These are phyloP conservation scores for Sclerurus mexicanus DNA, from an alignment of 2,113 vertebrate genomes.

Conservation along the genomic window DNA sequence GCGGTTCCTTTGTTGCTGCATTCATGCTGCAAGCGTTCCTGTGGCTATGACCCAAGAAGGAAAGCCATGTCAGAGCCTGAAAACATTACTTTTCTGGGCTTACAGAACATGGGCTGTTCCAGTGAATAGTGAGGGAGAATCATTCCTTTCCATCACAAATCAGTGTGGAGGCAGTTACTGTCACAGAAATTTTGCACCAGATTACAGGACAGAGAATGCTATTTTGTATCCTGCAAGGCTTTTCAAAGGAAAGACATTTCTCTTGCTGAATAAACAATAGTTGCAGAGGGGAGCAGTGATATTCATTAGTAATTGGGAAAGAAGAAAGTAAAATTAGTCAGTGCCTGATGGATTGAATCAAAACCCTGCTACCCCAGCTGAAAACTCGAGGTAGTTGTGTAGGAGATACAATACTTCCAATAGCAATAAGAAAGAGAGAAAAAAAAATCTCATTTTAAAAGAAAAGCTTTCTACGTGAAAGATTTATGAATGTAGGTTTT, in stretches of 20 bases:
- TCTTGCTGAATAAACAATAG: not conserved
- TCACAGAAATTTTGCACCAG: fast-evolving
- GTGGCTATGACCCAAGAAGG: not conserved
- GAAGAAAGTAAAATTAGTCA: not conserved
- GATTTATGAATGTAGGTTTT: not conserved
- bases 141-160: not conserved
- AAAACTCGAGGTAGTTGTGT: not conserved
- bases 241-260: not conserved
- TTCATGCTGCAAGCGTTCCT: not conserved
- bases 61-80: not conserved
- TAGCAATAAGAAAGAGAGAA: not conserved
- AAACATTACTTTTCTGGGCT: not conserved
- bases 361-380: not conserved
- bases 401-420: not conserved
- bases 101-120: not conserved
- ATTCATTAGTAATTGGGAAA: not conserved
- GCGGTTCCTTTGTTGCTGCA: not conserved
- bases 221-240: not conserved
- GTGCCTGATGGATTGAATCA: not conserved
- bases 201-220: not conserved
- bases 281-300: not conserved
- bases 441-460: not conserved
- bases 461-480: not conserved
- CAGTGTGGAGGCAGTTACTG: not conserved
- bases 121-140: not conserved